Evolutionary conservation across 2,797 vertebrate genomes (phyloP).

Genomic region (Loris lydekkerianus): DNA sequence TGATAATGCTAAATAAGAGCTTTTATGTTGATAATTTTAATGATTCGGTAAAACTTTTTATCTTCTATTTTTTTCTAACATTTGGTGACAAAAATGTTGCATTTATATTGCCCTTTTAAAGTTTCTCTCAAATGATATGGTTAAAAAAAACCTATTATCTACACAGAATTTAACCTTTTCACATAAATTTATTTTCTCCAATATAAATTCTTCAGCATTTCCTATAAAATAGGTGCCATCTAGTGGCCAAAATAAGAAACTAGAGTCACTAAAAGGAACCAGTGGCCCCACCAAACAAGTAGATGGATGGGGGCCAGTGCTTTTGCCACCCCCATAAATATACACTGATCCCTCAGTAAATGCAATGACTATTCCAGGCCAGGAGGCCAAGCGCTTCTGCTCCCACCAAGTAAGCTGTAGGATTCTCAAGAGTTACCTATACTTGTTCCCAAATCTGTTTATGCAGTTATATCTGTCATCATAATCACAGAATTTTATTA

Average conservation of each 20-base stretch:
- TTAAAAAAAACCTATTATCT: slow-evolving; percentile 31
- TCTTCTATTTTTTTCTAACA: slow-evolving; percentile 57
- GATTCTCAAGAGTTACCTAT: background rate
- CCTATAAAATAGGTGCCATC: slow-evolving; percentile 76
- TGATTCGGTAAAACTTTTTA: background rate
- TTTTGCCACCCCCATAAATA: background rate
- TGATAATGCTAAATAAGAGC: background rate
- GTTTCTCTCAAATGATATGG: slow-evolving; percentile 16
- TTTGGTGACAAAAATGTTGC: slow-evolving; percentile 47
- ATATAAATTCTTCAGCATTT: slow-evolving; percentile 53
- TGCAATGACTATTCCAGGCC: background rate
- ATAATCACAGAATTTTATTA: background rate
- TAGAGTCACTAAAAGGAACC: background rate
- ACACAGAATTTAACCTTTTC: slow-evolving; percentile 61
- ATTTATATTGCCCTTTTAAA: slow-evolving; percentile 21
- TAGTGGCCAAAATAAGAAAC: slow-evolving; percentile 76
- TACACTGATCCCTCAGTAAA: background rate
- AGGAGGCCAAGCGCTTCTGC: background rate
- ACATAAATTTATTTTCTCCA: slow-evolving; percentile 51
- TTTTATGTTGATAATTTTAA: background rate
- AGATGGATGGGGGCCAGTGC: background rate
- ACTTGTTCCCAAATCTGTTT: background rate
- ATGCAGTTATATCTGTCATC: background rate
- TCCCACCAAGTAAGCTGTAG: background rate
- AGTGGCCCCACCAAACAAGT: background rate